Evolutionary conservation across 2,888 invertebrate genomes (phyloP).

Genomic region (Tiliacea aurago): DNA sequence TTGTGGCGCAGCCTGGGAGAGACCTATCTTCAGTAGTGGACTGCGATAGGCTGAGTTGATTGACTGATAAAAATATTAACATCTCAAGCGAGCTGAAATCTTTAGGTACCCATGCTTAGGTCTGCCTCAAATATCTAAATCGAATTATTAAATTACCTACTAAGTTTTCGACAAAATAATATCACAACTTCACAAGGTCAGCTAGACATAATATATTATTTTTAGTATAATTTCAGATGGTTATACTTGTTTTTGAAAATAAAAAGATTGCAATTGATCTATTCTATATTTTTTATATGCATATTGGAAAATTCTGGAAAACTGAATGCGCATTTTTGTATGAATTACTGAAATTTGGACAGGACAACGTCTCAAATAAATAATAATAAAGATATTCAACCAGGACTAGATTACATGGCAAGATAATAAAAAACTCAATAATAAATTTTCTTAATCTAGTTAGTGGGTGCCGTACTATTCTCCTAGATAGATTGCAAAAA

Average conservation of each 20-base stretch:
- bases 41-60: too few relatives aligned
- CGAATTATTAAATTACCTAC: neutral
- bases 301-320: too few relatives aligned
- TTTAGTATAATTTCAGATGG: neutral
- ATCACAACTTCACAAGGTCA: neutral
- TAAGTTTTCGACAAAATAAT: neutral
- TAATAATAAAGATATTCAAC: neutral
- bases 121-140: neutral
- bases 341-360: too few relatives aligned
- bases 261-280: neutral
- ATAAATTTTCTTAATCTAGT: neutral
- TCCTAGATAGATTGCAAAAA: neutral
- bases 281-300: too few relatives aligned
- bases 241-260: neutral
- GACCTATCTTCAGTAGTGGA: too few relatives aligned
- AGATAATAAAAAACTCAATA: neutral
- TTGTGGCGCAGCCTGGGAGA: too few relatives aligned
- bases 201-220: neutral
- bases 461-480: neutral
- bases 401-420: neutral
- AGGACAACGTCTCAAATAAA: neutral
- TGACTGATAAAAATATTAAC: constrained; percentile 46
- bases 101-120: neutral
- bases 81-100: neutral
- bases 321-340: too few relatives aligned